Percentiles rank a stretch among this genome's conserved stretches.
These are phyloP conservation scores for Glaucomys volans DNA, from an alignment of 2,113 vertebrate genomes.

Conservation along the genomic window DNA sequence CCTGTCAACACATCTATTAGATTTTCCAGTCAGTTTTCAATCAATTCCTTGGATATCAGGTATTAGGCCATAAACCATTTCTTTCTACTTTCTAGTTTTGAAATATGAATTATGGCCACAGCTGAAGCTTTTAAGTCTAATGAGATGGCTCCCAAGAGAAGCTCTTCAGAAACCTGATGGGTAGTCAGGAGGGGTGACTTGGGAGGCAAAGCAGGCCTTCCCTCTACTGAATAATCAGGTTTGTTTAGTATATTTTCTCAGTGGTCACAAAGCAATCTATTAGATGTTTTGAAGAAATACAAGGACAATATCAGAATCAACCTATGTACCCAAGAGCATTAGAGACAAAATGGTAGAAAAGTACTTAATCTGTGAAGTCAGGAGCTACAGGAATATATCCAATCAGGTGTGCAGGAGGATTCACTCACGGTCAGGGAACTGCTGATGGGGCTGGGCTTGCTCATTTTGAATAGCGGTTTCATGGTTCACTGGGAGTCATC, in stretches of 20 bases:
- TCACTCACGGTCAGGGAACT: not conserved
- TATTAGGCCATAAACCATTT: slow-evolving; percentile 63
- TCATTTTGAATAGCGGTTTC: not conserved
- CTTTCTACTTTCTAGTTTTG: slow-evolving; percentile 61
- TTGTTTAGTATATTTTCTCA: not conserved
- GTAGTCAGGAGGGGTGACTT: not conserved
- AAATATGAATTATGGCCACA: slow-evolving; percentile 63
- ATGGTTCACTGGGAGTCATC: not conserved
- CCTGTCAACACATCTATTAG: not conserved
- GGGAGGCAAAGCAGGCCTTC: not conserved
- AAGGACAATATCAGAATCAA: not conserved
- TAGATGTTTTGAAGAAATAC: not conserved
- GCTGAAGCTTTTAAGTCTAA: slow-evolving; percentile 62
- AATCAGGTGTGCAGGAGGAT: not conserved
- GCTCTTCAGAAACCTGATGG: slow-evolving; percentile 10
- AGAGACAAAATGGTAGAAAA: not conserved
- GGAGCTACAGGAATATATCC: not conserved
- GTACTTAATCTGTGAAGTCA: not conserved
- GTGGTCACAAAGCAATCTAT: not conserved
- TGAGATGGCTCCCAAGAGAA: slow-evolving; percentile 28
- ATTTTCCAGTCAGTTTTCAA: slow-evolving; percentile 56
- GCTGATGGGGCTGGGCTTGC: not conserved
- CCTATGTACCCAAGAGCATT: not conserved
- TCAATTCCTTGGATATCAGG: slow-evolving; percentile 65
- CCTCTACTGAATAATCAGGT: not conserved